Conservation (phyloP, 2,888 invertebrate genomes). For the Boloria selene region DNA sequence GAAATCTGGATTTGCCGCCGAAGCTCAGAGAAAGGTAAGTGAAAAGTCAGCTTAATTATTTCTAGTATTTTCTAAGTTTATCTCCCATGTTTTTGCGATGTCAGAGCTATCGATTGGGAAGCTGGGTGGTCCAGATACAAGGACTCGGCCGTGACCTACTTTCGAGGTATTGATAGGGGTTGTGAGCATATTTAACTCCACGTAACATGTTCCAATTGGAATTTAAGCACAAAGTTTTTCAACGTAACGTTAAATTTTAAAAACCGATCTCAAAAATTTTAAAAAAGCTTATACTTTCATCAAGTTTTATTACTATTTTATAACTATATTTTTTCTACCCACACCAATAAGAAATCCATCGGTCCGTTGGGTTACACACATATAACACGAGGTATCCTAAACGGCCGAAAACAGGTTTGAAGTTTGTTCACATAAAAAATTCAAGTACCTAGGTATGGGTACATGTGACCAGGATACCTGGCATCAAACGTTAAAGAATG, state of each 20-base stretch:
- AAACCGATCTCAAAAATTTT: not conserved
- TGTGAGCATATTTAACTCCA: conserved; percentile 11
- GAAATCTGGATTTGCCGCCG: conserved; percentile 97
- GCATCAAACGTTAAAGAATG: not conserved
- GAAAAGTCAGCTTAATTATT: conserved; percentile 1
- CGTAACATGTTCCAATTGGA: not conserved
- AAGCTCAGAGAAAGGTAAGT: conserved; percentile 96
- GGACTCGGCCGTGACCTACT: conserved; percentile 75
- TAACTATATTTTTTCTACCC: conserved; percentile 29
- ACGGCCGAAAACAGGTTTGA: conserved; percentile 45
- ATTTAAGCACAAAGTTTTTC: not conserved
- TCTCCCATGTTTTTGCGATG: conserved; percentile 29
- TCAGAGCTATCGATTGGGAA: conserved; percentile 70
- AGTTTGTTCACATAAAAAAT: conserved; percentile 44
- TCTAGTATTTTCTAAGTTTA: conserved; percentile 11
- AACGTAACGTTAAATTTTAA: not conserved
- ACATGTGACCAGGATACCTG: conserved; percentile 20
- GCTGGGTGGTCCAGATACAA: conserved; percentile 72
- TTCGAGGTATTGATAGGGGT: conserved; percentile 35
- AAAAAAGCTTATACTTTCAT: not conserved
- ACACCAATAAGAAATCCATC: conserved; percentile 27
- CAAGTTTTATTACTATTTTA: not conserved
- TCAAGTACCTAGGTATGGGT: conserved; percentile 30
- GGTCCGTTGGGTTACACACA: conserved; percentile 26
- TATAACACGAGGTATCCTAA: conserved; percentile 39